Evolutionary conservation across 2,888 invertebrate species (phyloP), one percentile per base, ranked within the genome.

Genomic region (Melipona beecheii): DNA sequence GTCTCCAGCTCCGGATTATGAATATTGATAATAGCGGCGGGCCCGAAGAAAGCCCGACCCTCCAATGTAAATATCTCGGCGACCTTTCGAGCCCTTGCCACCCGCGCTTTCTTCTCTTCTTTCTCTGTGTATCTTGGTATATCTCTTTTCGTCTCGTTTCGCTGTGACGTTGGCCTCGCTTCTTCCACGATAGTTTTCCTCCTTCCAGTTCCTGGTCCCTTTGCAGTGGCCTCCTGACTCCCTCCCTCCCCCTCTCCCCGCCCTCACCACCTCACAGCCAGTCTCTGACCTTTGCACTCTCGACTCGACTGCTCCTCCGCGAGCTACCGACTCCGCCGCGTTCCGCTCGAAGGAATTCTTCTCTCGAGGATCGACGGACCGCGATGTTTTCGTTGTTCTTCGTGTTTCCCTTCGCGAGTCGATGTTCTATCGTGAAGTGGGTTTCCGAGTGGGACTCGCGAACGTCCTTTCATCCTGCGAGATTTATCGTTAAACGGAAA

Each of bases 1-100:
- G 90, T 92, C 90, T 89, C 87, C 87, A 90, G 88, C 88, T 90
- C 87, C 83, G 92, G 90, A 92, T 92, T 92, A 91, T 92, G 91
- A 92, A 91, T 92, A 92, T 92, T 90, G 91, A 92, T 92, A 91
- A 91, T 90, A 85, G 81, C 80, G 78, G 78, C 86, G 76, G 76
- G 81, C 65, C 82, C 78, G 88, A 82, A 86, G 88, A 87, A 83
- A 86, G 86, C 65, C 85, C 72, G 75, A 54, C 86, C 82, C 86
- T 85, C 87, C 89, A 87, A 91, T 91, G 91, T 89, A 90, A 91
- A 92, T 92, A 90, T 90, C 89, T 84, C 85, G 81, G 54, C 87
- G 90, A 90, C 87, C 89, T 90, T 86, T 85, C 60, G 84, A 78
- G 85, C 76, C 81, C 81, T 83, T 80, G 83, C 77, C 80, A 81